phyloP scores from a whole-genome alignment of 2,888 invertebrate species.

The Gryllus longicercus region DNA sequence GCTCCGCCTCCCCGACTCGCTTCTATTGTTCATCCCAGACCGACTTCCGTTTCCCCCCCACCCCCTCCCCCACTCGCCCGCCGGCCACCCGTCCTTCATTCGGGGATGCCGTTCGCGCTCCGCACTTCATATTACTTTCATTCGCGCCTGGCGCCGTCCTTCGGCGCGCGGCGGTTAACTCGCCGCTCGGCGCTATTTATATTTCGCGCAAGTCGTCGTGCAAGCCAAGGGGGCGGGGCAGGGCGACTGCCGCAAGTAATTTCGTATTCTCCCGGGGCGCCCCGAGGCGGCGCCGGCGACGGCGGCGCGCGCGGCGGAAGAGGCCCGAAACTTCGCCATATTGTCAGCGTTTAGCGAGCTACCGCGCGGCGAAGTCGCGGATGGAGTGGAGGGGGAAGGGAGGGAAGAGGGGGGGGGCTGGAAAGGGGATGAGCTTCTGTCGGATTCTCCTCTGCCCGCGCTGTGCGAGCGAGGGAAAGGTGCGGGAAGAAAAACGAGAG shows the following conservation, averaged over 20 bases:
- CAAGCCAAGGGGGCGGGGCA: background rate
- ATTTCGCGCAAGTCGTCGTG: background rate
- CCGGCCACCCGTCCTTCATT: too few species aligned
- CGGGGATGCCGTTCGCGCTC: background rate
- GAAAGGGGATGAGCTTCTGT: background rate
- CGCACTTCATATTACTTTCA: background rate
- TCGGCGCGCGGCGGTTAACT: background rate
- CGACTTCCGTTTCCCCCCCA: too few species aligned
- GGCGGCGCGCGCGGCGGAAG: too few species aligned
- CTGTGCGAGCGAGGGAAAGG: background rate
- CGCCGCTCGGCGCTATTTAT: background rate
- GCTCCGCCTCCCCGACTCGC: too few species aligned
- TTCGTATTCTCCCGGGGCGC: conserved; percentile 4
- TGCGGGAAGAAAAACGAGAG: background rate
- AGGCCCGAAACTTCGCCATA: too few species aligned
- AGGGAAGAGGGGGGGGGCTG: too few species aligned
- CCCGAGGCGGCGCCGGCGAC: background rate
- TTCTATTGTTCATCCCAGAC: too few species aligned
- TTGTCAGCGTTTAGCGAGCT: too few species aligned
- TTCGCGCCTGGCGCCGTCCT: background rate
- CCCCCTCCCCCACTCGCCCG: too few species aligned
- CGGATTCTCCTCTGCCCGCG: background rate
- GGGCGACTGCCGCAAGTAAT: background rate
- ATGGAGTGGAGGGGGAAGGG: too few species aligned
- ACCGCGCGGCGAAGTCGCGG: too few species aligned